Evolutionary conservation across 2,888 invertebrate genomes (phyloP).

Genomic region (Cryptosula pallasiana): DNA sequence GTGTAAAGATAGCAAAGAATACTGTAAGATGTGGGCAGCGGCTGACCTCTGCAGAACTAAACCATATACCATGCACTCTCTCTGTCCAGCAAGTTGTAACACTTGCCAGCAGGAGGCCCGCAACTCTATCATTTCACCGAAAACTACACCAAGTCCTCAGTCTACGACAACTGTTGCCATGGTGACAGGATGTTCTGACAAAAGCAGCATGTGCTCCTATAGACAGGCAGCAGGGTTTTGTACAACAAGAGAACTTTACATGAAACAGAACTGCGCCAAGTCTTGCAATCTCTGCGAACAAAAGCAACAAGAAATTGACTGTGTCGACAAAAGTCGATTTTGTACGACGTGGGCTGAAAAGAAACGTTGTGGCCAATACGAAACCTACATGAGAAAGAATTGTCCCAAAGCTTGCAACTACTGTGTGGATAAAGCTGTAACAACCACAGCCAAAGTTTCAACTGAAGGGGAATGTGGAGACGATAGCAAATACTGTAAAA

Average conservation of each 20-base stretch:
- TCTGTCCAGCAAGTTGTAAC: constrained; percentile 11
- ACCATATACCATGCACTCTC: background rate
- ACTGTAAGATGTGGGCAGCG: background rate
- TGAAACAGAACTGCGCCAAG: background rate
- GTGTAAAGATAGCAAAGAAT: background rate
- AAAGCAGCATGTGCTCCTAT: constrained; percentile 1
- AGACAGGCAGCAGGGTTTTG: background rate
- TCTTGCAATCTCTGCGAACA: background rate
- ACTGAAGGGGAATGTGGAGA: background rate
- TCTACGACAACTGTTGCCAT: background rate
- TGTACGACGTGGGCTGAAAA: background rate
- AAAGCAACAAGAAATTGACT: background rate
- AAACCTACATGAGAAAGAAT: background rate
- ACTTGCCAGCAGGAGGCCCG: background rate
- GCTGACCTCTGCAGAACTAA: background rate
- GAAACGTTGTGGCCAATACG: background rate
- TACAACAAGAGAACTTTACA: background rate
- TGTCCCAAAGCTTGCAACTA: constrained; percentile 12
- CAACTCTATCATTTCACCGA: background rate
- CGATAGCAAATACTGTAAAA: background rate
- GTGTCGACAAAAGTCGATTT: background rate
- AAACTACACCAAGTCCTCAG: background rate
- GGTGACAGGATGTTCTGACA: background rate
- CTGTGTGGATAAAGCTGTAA: background rate
- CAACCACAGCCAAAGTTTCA: background rate